Evolutionary conservation across 2,113 vertebrate genomes (phyloP), one percentile per base, ranked within the genome.

Genomic region (Rhombomys opimus): DNA sequence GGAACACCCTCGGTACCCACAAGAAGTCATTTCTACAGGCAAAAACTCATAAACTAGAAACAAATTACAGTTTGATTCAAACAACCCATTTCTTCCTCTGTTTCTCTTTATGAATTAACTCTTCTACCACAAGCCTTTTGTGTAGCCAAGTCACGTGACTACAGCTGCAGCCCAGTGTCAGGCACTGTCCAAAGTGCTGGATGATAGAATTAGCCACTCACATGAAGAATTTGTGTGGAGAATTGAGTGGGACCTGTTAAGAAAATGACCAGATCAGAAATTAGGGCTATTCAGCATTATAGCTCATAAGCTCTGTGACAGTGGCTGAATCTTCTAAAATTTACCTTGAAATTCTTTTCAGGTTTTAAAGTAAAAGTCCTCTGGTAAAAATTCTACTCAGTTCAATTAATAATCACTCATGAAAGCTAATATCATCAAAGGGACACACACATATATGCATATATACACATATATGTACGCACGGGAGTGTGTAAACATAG

Each of bases 91-190:
- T 76, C 73, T 5, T 85, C 65, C 2, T 86, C 2, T 75, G 4
- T 54, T 94, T 78, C 15, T 95, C 25, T 22, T 78, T 11, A 32
- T 85, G 76, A 35, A 77, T 63, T 13, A 94, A 6, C 38, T 93
- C 2, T 91, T 92, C 50, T 68, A 87, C 61, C 77, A 9, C 20
- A 90, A 92, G 61, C 4, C 8, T 0, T 52, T 68, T 46, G 46
- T n/a, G 78, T 57, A 96, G 35, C 1, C 46, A 38, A 23, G 63
- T 63, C 59, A 52, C 18, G 13, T 87, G 63, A 52, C 27, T 68
- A 52, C 18, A 87, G 41, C 22, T 30, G 0, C 2, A 32, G 15
- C 3, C 6, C 0, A 0, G 1, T 41, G 0, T n/a, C 0, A 0
- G 30, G 22, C 10, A 27, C 81, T 95, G 61, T 96, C 75, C 90